A percentile compares a stretch with the other conserved stretches of the same genome.
phyloP scores from a whole-genome alignment of 1,140 invertebrate species.

The Bombus sibiricus region DNA sequence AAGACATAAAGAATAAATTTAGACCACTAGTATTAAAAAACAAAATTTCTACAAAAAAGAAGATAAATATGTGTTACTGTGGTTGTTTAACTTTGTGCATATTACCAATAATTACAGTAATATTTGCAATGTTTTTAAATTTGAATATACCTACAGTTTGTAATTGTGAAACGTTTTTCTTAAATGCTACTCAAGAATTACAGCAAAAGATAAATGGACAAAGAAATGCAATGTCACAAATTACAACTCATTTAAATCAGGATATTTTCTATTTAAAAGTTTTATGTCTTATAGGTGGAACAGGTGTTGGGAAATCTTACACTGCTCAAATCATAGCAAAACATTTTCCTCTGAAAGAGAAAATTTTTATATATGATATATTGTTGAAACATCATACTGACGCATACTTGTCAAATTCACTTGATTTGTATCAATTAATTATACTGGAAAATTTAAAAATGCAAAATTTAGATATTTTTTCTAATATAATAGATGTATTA shows the following conservation, averaged over 20 bases:
- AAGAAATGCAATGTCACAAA: slow-evolving; percentile 42
- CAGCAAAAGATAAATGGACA: slow-evolving; percentile 72
- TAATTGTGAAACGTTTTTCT: slow-evolving; percentile 62
- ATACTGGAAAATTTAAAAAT: slow-evolving; percentile 76
- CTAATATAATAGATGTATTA: slow-evolving; percentile 51
- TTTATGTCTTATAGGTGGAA: slow-evolving; percentile 74
- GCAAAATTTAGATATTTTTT: slow-evolving; percentile 44
- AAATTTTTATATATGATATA: slow-evolving; percentile 65
- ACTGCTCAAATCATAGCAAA: slow-evolving; percentile 74
- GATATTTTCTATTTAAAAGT: slow-evolving; percentile 48
- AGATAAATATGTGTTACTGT: not conserved
- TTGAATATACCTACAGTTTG: slow-evolving; percentile 54
- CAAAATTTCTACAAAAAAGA: slow-evolving; percentile 1
- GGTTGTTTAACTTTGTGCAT: slow-evolving; percentile 53
- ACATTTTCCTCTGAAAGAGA: slow-evolving; percentile 57
- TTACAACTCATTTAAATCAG: not conserved
- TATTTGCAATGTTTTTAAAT: slow-evolving; percentile 59
- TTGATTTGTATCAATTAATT: slow-evolving; percentile 69
- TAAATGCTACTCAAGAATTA: slow-evolving; percentile 64
- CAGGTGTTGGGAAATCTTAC: slow-evolving; percentile 79
- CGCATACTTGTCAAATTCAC: slow-evolving; percentile 49
- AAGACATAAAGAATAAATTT: slow-evolving; percentile 58
- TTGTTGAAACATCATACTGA: slow-evolving; percentile 43
- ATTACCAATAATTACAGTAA: slow-evolving; percentile 39
- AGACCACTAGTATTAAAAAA: slow-evolving; percentile 54